Evolutionary conservation across 2,888 invertebrate genomes (phyloP), one percentile per base, ranked within the genome.

Genomic region (Lasioglossum vierecki): DNA sequence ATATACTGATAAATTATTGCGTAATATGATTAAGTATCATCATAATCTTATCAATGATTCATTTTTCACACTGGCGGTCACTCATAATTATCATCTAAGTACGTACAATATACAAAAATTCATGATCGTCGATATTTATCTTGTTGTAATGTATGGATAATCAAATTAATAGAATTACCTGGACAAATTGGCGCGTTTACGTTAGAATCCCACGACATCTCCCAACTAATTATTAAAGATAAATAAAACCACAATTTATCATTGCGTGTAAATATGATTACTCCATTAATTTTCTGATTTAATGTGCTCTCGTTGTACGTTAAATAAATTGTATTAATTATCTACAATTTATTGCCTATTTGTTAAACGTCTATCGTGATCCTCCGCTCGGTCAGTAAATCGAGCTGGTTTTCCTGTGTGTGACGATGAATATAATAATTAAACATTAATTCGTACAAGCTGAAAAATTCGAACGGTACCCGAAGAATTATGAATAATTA

Each of bases 401-500:
- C 15, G 26, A 73, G 39, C n/a, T 41, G 22, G 18, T 70, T 9
- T 6, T 11, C 11, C 18, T 41, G n/a, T 4, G 39, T 4, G 1
- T 11, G 15, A 44, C 73, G 73, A 26, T 71, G 83, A 60, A 83
- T 76, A 49, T 63, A 18, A 73, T 79, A 79, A 83, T 84, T 72
- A 83, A 83, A 72, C 44, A 71, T 78, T 78, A 72, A 76, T 49
- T n/a, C 41, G 57, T 0, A 15, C 41, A 57, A 13, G 13, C 3
- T 66, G 2, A 76, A 79, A 79, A 83, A 66, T 35, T 30, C 2
- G 30, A 8, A 30, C 15, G 63, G 30, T 15, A 1, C 18, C 41
- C 60, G 22, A 44, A 79, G 35, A 79, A 83, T 72, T 73, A 83
- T 79, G 78, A 75, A 83, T 39, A 83, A 76, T 76, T 57, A 66